Percentiles rank a stretch among this genome's conserved stretches.
Conservation (phyloP, 2,113 vertebrate species). For the Colius striatus region DNA sequence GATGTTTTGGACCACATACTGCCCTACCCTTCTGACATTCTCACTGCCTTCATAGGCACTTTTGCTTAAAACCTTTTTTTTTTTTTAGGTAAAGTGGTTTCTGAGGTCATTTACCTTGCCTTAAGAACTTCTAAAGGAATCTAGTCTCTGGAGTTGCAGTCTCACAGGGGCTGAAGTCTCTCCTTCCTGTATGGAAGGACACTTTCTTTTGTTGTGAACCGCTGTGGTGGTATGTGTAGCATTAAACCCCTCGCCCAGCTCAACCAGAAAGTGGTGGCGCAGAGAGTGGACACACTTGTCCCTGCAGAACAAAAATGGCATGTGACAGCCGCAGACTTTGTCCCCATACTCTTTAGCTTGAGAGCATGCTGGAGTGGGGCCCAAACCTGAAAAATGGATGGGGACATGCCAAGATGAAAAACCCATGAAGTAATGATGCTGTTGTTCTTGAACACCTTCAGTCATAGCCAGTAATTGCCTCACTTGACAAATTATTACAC, state of each 20-base stretch:
- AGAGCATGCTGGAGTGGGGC: not conserved
- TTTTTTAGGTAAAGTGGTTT: not conserved
- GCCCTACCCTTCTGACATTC: not conserved
- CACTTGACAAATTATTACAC: slow-evolving; percentile 41
- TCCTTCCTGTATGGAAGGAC: not conserved
- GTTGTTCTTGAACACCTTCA: slow-evolving; percentile 3
- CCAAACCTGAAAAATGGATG: not conserved
- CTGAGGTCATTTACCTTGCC: not conserved
- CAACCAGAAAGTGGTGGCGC: not conserved
- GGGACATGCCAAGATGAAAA: not conserved
- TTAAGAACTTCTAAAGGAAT: not conserved
- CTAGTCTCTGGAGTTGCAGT: not conserved
- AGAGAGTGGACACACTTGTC: not conserved
- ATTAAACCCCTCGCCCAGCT: not conserved
- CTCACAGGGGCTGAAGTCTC: not conserved
- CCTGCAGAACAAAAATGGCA: not conserved
- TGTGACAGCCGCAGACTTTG: not conserved
- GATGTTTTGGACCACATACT: not conserved
- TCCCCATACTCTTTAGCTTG: not conserved
- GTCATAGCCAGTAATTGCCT: not conserved
- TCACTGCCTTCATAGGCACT: not conserved
- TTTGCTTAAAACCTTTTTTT: not conserved
- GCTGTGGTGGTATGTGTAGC: not conserved
- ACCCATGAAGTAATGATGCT: not conserved
- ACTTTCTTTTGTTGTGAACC: not conserved